Base-by-base conservation (phyloP, 2,888 invertebrate genomes). In the Drosophila percnosoma region DNA sequence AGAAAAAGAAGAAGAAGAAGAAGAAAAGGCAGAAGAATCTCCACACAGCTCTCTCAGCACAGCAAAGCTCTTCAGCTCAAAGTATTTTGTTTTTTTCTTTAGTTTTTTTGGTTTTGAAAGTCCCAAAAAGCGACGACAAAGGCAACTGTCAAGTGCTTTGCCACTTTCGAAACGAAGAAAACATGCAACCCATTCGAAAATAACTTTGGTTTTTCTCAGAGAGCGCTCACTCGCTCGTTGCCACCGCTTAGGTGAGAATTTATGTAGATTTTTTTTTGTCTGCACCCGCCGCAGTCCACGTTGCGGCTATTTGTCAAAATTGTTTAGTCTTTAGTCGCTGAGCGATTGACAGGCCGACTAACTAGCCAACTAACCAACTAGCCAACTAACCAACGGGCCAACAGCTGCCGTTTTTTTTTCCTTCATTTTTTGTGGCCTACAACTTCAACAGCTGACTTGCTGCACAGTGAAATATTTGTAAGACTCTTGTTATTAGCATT, bases 261-360 rank as follows among this genome's bases (percentile, higher is more conserved):
- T 87, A 89, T 86, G 84, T 79, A 75, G 79, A 78, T 82, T 75
- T 72, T 18, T 36, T 45, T 45, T 13, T 45, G 49, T 55, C 68
- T 63, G 36, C 54, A 24, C n/a, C 27, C 59, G 34, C 48, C 49
- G 42, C 11, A 38, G 42, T 51, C 15, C 68, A 49, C 55, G 73
- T 74, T 61, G 77, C 69, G 80, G 88, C 87, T 88, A 92, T 92
- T 92, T 92, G 92, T 92, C 92, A 92, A 88, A 87, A 81, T 83
- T 88, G 90, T 92, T 92, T 91, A 92, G 90, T 85, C 89, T 86
- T 83, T 81, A 83, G 82, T 75, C 77, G 83, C 79, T 78, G 83
- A 82, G 76, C 87, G 85, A 90, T 90, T 91, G 91, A 91, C 91
- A 89, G 89, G 63, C 75, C 72, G 76, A 74, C 85, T 85, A 85